These are phyloP conservation scores for Procapra przewalskii DNA, from an alignment of 2,113 vertebrate genomes.

Conservation along the genomic window DNA sequence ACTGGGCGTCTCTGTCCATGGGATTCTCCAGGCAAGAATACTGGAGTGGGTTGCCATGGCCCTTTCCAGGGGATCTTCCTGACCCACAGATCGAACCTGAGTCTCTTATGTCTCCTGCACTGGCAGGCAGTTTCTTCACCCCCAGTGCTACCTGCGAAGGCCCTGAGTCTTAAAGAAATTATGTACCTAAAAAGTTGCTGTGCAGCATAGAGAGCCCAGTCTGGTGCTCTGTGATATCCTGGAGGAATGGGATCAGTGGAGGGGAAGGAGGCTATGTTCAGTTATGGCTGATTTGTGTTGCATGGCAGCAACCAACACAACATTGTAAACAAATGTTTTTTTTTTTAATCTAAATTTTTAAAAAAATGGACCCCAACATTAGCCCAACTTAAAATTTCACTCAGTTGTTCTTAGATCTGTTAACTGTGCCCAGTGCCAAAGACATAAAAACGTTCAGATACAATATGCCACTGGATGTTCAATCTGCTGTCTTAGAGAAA, in stretches of 20 bases:
- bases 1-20: background rate
- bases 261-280: background rate
- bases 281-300: background rate
- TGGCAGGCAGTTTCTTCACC: background rate
- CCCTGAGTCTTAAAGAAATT: background rate
- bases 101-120: background rate
- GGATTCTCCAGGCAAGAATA: background rate
- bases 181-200: background rate
- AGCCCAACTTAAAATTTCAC: background rate
- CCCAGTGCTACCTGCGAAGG: background rate
- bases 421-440: background rate
- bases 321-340: background rate
- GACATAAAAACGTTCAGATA: background rate
- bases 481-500: background rate
- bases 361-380: background rate
- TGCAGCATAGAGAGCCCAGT: background rate
- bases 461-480: background rate
- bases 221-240: background rate
- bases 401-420: background rate
- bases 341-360: accelerated
- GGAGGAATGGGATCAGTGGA: background rate
- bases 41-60: background rate
- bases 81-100: background rate
- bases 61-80: background rate
- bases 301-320: background rate